phyloP scores from a whole-genome alignment of 2,797 vertebrate species.

The Pipistrellus pygmaeus region DNA sequence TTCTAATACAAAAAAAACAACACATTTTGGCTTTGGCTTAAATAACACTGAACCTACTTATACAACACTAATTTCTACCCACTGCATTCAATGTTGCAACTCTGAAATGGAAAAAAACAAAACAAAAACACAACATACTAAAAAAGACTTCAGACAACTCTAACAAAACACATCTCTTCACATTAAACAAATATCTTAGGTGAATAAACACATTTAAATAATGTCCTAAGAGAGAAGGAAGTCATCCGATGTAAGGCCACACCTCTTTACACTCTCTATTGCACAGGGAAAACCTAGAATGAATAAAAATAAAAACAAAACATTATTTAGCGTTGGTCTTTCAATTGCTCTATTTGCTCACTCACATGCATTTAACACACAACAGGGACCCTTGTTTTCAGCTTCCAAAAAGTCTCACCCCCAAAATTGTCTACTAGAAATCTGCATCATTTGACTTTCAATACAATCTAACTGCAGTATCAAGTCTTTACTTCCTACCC shows the following conservation, averaged over 20 bases:
- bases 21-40: background rate
- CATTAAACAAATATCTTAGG: background rate
- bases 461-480: background rate
- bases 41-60: background rate
- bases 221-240: slow-evolving; percentile 23
- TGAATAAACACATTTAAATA: slow-evolving; percentile 53
- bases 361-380: background rate
- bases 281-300: background rate
- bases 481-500: background rate
- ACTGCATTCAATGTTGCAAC: background rate
- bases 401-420: background rate
- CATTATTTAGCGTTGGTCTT: slow-evolving; percentile 7
- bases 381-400: background rate
- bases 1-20: background rate
- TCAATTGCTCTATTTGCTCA: background rate
- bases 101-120: background rate
- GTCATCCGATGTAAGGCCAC: background rate
- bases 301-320: slow-evolving; percentile 24
- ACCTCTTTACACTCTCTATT: slow-evolving; percentile 31
- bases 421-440: background rate
- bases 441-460: slow-evolving; percentile 27
- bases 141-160: background rate
- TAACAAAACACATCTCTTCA: slow-evolving; percentile 34
- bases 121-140: background rate
- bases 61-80: background rate